Conservation (phyloP, 2,113 vertebrate genomes). For the Mustela lutreola region DNA sequence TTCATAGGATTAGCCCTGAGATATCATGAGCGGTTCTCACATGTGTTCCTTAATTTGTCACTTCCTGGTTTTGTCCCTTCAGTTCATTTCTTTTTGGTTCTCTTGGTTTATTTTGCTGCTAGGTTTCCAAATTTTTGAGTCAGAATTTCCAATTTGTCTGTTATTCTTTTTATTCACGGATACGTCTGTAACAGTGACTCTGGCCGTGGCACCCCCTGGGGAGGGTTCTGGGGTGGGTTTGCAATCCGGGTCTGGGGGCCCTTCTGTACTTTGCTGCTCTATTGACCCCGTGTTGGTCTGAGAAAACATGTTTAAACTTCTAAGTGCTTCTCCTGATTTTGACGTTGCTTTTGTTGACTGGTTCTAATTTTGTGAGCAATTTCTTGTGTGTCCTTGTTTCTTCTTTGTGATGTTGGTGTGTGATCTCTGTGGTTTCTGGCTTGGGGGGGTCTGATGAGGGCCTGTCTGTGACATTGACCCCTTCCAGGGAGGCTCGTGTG, state of each 20-base stretch:
- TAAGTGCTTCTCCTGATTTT: no score
- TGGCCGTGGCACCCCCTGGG: accelerated
- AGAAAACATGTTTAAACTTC: no score
- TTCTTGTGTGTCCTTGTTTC: not conserved
- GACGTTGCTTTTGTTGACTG: not conserved
- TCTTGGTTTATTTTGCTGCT: not conserved
- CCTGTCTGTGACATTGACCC: no score
- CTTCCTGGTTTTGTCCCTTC: not conserved
- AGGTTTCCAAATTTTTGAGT: not conserved
- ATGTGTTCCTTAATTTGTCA: not conserved
- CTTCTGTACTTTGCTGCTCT: not conserved
- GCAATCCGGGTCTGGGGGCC: accelerated
- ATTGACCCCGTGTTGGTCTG: not conserved
- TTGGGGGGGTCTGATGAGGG: not conserved
- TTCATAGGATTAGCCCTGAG: not conserved
- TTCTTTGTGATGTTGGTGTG: not conserved
- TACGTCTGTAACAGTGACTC: accelerated
- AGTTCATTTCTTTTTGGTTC: not conserved
- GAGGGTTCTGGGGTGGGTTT: no score
- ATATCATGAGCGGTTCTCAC: not conserved
- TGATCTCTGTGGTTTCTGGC: not conserved
- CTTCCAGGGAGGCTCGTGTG: accelerated
- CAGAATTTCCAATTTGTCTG: not conserved
- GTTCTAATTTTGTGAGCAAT: not conserved
- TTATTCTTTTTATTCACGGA: no score